phyloP scores from a whole-genome alignment of 2,113 vertebrate genomes.

The Hippocampus guttulatus region DNA sequence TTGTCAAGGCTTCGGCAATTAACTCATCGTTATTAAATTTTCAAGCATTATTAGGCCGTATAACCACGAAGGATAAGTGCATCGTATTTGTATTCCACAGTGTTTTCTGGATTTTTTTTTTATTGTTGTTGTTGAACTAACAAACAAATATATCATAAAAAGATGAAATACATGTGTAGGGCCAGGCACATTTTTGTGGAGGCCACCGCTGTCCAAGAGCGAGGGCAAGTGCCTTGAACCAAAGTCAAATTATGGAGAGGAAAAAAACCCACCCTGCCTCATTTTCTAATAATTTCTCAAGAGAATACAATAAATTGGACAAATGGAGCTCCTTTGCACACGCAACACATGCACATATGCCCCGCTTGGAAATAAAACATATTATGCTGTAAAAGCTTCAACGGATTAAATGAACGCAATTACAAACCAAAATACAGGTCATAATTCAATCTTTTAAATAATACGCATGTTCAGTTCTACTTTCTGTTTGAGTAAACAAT shows the following conservation, averaged over 20 bases:
- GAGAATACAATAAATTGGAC: constrained; percentile 9
- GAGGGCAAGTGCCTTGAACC: background rate
- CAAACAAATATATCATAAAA: background rate
- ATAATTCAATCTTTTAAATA: constrained; percentile 63
- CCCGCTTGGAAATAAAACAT: constrained; percentile 56
- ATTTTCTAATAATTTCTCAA: constrained; percentile 20
- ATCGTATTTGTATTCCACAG: background rate
- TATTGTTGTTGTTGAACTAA: background rate
- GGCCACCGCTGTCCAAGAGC: background rate
- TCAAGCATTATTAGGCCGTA: background rate
- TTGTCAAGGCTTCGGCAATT: too few species aligned
- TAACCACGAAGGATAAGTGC: background rate
- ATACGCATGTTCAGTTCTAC: constrained; percentile 37
- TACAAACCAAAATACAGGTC: constrained; percentile 52
- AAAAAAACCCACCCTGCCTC: background rate
- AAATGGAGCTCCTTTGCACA: background rate
- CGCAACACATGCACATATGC: background rate
- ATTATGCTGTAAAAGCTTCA: constrained; percentile 60
- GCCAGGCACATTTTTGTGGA: background rate
- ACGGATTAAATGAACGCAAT: constrained; percentile 71
- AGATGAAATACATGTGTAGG: background rate
- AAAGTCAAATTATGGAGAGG: background rate
- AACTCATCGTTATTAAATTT: too few species aligned
- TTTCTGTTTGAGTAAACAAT: constrained; percentile 58
- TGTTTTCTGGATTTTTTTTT: background rate